Base-by-base conservation (phyloP, 2,797 vertebrate species). In the Picus viridis region DNA sequence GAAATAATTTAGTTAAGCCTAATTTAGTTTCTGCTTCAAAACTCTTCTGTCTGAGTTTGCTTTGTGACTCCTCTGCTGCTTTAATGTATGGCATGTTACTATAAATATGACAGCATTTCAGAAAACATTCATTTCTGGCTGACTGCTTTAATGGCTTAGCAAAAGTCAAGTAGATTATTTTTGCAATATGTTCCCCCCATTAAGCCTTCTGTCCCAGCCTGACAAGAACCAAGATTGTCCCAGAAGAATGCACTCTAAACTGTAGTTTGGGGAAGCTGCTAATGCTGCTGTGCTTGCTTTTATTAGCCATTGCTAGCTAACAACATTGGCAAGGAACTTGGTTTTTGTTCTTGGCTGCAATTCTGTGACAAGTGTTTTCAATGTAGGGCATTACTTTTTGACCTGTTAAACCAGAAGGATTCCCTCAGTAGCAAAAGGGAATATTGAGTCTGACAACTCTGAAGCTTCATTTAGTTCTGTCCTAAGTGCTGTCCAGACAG, bases 161-260 rank as follows among this genome's bases (percentile, higher is more conserved):
- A 63, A 92, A 93, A 93, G 69, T 89, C 84, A 89, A 95, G 83
- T 81, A 76, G 73, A 88, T 94, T 95, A 81, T 81, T 96, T 95
- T 72, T 90, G 26, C 82, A 90, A 63, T 90, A 81, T 89, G 82
- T 83, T 93, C 59, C 30, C 43, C 29, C 12, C 93, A 63, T 83
- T 91, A 93, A 92, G 39, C 79, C 73, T 91, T 89, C 79, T 83
- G 65, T 89, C 84, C 59, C 67, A 89, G 67, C 19, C 58, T 95
- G 85, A 92, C 70, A 93, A 93, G 67, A 89, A 67, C 22, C 18
- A 83, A 87, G 32, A 32, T 4, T 20, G n/a, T 80, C 87, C 77
- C 89, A 83, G 70, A 93, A 95, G 63, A 88, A 7, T 6, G 11
- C 32, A 24, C 70, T 88, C 79, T 75, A 85, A 92, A 81, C 9